Evolutionary conservation across 1,140 invertebrate species (phyloP), one percentile per base, ranked within the genome.

Genomic region (Adelges cooleyi): DNA sequence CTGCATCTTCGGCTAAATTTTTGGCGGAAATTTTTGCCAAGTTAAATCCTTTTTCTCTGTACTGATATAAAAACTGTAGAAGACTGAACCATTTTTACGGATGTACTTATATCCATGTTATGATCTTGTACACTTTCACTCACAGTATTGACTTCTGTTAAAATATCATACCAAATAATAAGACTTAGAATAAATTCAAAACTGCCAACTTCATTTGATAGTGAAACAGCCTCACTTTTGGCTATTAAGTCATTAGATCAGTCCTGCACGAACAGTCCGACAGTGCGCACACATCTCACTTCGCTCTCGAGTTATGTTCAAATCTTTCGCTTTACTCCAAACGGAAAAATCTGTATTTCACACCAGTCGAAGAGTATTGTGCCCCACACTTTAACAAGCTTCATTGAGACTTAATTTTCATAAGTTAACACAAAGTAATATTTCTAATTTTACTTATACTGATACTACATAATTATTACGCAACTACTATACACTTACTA

Each of bases 171-270:
- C 18, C 29, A 52, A 17, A 52, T 52, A 6, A 52, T 17, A 25
- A 52, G 15, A 52, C 29, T 52, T 52, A 52, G 6, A 52, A 52
- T 27, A 52, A 52, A 36, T 52, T 36, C 29, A 52, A 29, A 52
- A 52, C 9, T 52, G 10, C 18, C 6, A 8, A 52, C 1, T 52
- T 52, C 29, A 11, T 52, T 11, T 52, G 36, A 29, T 3, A 36
- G 11, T 33, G 27, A 52, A 29, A 0, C 18, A 29, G 29, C 50
- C 10, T 52, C 50, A 36, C 29, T 36, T 15, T 20, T 27, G 29
- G 50, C 27, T 17, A 29, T 33, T 4, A 27, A 27, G n/a, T n/a
- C n/a, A n/a, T n/a, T n/a, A n/a, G n/a, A n/a, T n/a, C n/a, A 44
- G 40, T 44, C n/a, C 40, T n/a, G 40, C 40, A 17, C 40, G 40